Base-by-base conservation (phyloP, 2,797 vertebrate species). In the Spinibarbus caldwelli region DNA sequence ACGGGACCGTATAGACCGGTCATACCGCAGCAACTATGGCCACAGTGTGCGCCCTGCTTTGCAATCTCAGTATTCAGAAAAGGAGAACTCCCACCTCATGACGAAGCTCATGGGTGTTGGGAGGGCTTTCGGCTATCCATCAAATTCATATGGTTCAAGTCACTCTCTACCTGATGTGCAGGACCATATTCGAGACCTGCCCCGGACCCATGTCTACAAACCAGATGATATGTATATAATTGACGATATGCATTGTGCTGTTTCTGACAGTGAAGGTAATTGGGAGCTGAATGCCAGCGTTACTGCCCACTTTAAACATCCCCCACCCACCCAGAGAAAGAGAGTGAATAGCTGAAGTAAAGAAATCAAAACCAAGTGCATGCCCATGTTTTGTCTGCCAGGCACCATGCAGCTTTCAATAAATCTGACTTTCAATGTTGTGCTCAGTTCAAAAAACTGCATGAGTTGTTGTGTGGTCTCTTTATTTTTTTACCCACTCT, bases 251-350 rank as follows among this genome's bases (percentile, higher is more conserved):
- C 97, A 99, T 95, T 99, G 98, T 87, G 98, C 99, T 95, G 98
- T 99, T 92, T 99, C 98, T 82, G 98, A 99, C 96, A 99, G 98
- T 2, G 98, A 99, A 99, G 98, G 98, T 99, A 99, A 99, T 93
- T 96, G 93, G 31, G 86, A 96, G 95, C 93, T 97, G 94, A 97
- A 91, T 91, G 90, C 92, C 93, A 93, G 93, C 93, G 90, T 93
- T 92, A 94, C 92, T 94, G 94, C 91, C 93, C 94, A 90, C 92
- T 94, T 93, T 94, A 92, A 94, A 93, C 89, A 93, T 95, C 95
- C 95, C 95, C 95, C 95, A 95, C 95, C 95, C 94, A 95, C 93
- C 93, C 94, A 94, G 89, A 95, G 88, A 88, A 88, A 90, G 80
- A 91, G 88, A 93, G 85, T 93, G 89, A 91, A 85, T 88, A 90